Percentiles rank a stretch among this genome's conserved stretches.
Evolutionary conservation across 2,113 vertebrate species (phyloP).

Genomic region (Gymnocephalus cernua): DNA sequence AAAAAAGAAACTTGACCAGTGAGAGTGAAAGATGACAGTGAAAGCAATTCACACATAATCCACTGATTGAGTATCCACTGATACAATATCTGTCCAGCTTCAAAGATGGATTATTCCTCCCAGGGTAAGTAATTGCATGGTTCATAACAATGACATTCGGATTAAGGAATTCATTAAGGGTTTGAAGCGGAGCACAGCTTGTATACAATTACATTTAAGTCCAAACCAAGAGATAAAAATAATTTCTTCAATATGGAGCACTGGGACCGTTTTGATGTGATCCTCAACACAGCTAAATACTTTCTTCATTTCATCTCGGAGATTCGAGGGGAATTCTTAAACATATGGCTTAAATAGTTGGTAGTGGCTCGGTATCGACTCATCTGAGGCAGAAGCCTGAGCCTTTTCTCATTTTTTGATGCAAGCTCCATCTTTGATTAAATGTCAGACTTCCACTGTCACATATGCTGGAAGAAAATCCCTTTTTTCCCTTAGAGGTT

Average conservation of each 20-base stretch:
- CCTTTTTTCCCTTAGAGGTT: constrained; percentile 24
- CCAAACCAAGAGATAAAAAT: constrained; percentile 81
- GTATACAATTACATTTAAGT: constrained; percentile 85
- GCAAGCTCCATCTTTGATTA: constrained; percentile 62
- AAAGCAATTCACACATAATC: constrained; percentile 65
- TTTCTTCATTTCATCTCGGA: constrained; percentile 74
- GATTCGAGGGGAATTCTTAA: constrained; percentile 70
- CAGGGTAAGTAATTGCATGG: constrained; percentile 83
- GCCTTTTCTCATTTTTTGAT: constrained; percentile 42
- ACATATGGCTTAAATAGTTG: constrained; percentile 78
- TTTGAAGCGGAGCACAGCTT: constrained; percentile 84
- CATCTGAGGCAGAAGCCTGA: constrained; percentile 63
- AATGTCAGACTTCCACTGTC: constrained; percentile 70
- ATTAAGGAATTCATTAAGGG: constrained; percentile 86
- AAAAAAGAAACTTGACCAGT: background rate
- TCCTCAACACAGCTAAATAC: constrained; percentile 70
- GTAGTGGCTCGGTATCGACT: constrained; percentile 50
- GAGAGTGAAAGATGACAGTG: constrained; percentile 20
- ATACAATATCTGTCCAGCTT: constrained; percentile 77
- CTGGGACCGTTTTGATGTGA: constrained; percentile 63
- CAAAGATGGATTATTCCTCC: constrained; percentile 84
- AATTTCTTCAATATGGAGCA: constrained; percentile 82
- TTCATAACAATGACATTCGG: constrained; percentile 85
- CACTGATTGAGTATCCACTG: constrained; percentile 62
- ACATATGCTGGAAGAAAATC: constrained; percentile 62